A percentile compares a stretch with the other conserved stretches of the same genome.
These are phyloP conservation scores for Hirtodrosophila alboralis DNA, from an alignment of 2,888 invertebrate genomes.

Conservation along the genomic window DNA sequence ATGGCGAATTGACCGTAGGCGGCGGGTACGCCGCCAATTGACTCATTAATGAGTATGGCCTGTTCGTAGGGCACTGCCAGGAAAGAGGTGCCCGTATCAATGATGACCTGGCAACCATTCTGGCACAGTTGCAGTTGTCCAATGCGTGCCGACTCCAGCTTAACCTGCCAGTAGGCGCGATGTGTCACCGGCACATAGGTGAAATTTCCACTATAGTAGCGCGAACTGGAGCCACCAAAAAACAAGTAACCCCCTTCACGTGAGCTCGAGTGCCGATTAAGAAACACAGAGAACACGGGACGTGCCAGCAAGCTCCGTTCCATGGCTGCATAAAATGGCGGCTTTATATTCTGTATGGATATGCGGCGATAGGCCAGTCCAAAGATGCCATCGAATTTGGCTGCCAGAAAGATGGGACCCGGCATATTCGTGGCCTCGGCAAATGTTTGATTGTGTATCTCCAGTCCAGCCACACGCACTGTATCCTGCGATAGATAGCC, in stretches of 20 bases:
- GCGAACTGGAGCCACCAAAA: conserved; percentile 62
- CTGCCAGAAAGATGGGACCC: conserved; percentile 68
- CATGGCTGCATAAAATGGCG: conserved; percentile 62
- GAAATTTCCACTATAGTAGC: conserved; percentile 58
- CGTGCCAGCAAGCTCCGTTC: conserved; percentile 49
- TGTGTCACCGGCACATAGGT: conserved; percentile 62
- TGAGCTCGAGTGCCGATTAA: conserved; percentile 35
- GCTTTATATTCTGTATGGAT: conserved; percentile 61
- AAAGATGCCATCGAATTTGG: conserved; percentile 73
- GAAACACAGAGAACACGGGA: conserved; percentile 64
- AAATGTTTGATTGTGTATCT: conserved; percentile 54
- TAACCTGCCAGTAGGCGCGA: conserved; percentile 66
- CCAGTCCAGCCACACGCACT: conserved; percentile 56
- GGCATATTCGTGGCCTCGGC: conserved; percentile 71
- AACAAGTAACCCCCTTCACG: conserved; percentile 59
- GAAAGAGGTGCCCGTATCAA: conserved; percentile 91
- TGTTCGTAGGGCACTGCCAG: conserved; percentile 94
- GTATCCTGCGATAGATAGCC: conserved; percentile 61
- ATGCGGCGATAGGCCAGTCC: conserved; percentile 62
- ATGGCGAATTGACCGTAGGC: conserved; percentile 92
- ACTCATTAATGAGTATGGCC: conserved; percentile 90
- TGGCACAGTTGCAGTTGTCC: conserved; percentile 48
- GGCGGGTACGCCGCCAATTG: conserved; percentile 91
- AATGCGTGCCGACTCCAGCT: conserved; percentile 51
- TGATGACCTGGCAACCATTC: conserved; percentile 64